Base-by-base conservation (phyloP, 2,888 invertebrate species). In the Latheticus oryzae region DNA sequence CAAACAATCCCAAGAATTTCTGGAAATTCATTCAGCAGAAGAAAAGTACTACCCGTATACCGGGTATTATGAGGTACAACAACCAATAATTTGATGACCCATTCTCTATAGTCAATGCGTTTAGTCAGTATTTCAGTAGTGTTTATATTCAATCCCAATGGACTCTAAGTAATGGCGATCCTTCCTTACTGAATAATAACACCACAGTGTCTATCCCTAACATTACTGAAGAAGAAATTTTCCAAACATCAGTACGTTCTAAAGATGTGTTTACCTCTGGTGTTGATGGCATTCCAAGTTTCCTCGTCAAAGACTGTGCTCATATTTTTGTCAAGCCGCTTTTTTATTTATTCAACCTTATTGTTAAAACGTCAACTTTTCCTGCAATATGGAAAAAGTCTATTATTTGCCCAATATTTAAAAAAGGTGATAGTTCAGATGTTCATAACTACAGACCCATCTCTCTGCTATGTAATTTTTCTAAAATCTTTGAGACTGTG, bases 391-490 rank as follows among this genome's bases (percentile, higher is more conserved):
- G 28, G 43, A 43, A 43, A 12, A 17, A 17, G 12, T 11, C 43
- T 8, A 12, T 8, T 11, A 26, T 24, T 7, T 43, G 43, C 11
- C 43, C 28, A n/a, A 28, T 43, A 30, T 19, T 43, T 28, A 28
- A 43, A 13, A 26, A 23, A 8, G 43, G 12, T 37, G 33, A 47
- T 16, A 11, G 15, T 13, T 13, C 17, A n/a, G 5, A 43, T 11
- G 8, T 43, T 16, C 9, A 15, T 35, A 47, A 47, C 17, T 47
- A 37, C 33, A 32, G 47, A 24, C 47, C 16, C n/a, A 35, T 38
- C 8, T 37, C 47, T 15, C 13, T 47, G 8, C 26, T 37, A 7
- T 24, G 32, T 37, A 37, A 37, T 47, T 47, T 47, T 47, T 7
- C 33, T 13, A 37, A 47, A 24, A 19, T n/a, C 15, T 47, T 37